A percentile compares a stretch with the other conserved stretches of the same genome.
These are phyloP conservation scores for Charina bottae DNA, from an alignment of 2,113 vertebrate genomes.

Conservation along the genomic window DNA sequence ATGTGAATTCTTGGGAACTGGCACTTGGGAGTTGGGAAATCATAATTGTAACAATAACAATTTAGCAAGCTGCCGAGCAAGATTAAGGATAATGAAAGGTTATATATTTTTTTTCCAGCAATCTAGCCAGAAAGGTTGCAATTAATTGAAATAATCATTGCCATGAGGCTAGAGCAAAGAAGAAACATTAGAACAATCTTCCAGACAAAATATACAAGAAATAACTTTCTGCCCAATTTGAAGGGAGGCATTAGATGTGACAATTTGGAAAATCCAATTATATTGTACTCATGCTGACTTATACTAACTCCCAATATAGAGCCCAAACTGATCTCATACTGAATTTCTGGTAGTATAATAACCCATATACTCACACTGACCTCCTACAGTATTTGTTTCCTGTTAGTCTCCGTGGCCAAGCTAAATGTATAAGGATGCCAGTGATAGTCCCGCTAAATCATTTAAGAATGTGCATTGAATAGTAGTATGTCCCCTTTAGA, in stretches of 20 bases:
- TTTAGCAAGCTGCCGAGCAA: conserved; percentile 59
- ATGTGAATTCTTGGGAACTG: conserved; percentile 53
- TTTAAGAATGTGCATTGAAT: not conserved
- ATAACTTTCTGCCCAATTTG: not conserved
- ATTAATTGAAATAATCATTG: conserved; percentile 27
- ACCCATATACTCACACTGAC: not conserved
- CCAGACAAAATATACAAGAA: not conserved
- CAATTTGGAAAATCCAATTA: not conserved
- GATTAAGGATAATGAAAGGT: conserved; percentile 27
- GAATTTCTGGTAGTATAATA: not conserved
- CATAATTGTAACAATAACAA: conserved; percentile 53
- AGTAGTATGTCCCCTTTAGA: not conserved
- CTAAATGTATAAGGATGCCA: not conserved
- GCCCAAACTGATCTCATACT: not conserved
- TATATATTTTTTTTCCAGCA: not conserved
- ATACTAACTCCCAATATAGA: not conserved
- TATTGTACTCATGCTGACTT: not conserved
- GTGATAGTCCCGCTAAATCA: not conserved
- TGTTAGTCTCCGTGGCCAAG: not conserved
- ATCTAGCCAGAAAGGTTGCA: not conserved
- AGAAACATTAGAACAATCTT: not conserved
- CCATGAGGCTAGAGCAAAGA: not conserved
- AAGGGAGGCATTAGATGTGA: not conserved
- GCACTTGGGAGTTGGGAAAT: conserved; percentile 57
- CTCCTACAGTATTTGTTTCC: not conserved